Conservation (phyloP, 2,797 vertebrate genomes). For the Ceryle rudis region DNA sequence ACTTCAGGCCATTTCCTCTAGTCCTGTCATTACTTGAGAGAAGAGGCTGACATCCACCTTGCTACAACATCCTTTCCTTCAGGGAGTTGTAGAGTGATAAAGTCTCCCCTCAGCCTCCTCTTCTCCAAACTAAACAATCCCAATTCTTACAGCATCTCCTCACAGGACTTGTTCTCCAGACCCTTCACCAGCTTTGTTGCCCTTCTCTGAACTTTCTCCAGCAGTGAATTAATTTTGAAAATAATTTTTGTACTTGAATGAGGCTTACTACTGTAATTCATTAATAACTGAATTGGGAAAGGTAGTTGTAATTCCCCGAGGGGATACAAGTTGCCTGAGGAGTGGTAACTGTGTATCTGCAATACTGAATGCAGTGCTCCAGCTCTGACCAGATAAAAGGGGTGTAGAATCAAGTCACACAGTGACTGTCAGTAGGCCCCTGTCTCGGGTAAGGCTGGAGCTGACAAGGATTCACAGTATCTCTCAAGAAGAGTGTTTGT, state of each 20-base stretch:
- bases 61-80: too few species aligned
- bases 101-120: too few species aligned
- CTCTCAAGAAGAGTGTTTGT: background rate
- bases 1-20: too few species aligned
- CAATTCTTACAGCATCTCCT: too few species aligned
- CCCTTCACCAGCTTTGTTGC: too few species aligned
- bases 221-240: background rate
- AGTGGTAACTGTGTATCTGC: background rate
- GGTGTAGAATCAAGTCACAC: background rate
- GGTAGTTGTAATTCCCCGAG: background rate
- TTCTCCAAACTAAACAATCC: too few species aligned
- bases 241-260: background rate
- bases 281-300: background rate
- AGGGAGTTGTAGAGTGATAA: too few species aligned
- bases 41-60: too few species aligned
- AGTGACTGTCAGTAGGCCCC: rapidly evolving
- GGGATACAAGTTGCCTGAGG: background rate
- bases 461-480: background rate
- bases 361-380: background rate
- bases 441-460: background rate
- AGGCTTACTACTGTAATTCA: background rate
- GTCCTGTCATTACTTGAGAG: too few species aligned
- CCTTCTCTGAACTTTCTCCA: too few species aligned
- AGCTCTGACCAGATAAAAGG: background rate
- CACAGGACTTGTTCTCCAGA: too few species aligned